phyloP scores from a whole-genome alignment of 2,113 vertebrate species.

The Stomatorhinus ivindoensis region DNA sequence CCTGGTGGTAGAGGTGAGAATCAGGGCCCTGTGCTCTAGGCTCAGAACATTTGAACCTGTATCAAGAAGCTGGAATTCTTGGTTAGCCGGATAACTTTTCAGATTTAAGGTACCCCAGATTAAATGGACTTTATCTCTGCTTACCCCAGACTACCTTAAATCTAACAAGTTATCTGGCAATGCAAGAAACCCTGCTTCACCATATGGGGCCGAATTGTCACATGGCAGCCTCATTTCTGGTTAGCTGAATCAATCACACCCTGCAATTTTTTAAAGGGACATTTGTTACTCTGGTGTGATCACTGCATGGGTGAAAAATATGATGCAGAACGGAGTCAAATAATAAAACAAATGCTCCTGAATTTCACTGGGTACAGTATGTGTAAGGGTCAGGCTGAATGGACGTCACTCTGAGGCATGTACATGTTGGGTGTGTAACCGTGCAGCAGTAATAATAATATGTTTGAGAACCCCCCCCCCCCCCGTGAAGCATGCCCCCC shows the following conservation, averaged over 20 bases:
- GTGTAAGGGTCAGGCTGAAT: neutral
- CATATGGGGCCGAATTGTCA: neutral
- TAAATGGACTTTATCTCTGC: neutral
- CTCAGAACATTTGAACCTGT: neutral
- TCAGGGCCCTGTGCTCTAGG: neutral
- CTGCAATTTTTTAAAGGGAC: neutral
- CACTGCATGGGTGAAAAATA: neutral
- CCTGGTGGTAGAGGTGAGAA: neutral
- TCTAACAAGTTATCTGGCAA: neutral
- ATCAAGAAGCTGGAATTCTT: neutral
- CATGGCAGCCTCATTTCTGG: neutral
- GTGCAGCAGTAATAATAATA: neutral
- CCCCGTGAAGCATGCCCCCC: neutral
- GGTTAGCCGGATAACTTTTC: neutral
- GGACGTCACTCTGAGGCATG: neutral
- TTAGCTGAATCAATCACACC: neutral
- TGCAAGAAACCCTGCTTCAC: neutral
- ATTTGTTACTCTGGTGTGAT: neutral
- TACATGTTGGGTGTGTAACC: neutral
- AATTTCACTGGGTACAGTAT: neutral
- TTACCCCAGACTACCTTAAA: neutral
- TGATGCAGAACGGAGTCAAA: neutral
- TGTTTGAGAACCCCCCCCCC: too few species aligned
- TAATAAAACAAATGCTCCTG: neutral
- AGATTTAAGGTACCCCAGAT: neutral